Conservation (phyloP, 2,888 invertebrate genomes). For the Drosophila multiciliata region DNA sequence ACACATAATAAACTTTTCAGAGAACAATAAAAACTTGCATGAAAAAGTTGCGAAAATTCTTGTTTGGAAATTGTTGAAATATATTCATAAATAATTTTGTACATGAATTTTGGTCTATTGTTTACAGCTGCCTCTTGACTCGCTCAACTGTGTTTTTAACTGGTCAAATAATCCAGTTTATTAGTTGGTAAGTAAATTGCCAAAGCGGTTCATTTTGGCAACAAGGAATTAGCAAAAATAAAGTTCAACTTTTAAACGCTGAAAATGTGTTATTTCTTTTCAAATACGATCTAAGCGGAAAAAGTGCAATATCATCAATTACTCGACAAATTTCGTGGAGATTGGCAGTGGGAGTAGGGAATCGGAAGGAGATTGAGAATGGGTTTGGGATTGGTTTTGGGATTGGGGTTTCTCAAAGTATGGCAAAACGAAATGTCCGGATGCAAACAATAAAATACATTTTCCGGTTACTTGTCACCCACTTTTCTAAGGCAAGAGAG, state of each 20-base stretch:
- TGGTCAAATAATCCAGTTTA: background rate
- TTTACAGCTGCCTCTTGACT: background rate
- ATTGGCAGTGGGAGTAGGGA: slow-evolving; percentile 4
- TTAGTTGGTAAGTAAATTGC: background rate
- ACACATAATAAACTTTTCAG: background rate
- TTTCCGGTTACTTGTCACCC: slow-evolving; percentile 84
- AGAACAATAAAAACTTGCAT: background rate
- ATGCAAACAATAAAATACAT: slow-evolving; percentile 84
- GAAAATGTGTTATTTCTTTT: background rate
- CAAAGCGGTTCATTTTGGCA: background rate
- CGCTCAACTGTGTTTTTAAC: background rate
- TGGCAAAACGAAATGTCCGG: slow-evolving; percentile 75
- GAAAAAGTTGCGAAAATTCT: background rate
- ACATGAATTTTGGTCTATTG: too few relatives aligned
- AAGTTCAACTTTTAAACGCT: background rate
- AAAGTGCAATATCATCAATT: slow-evolving; percentile 81
- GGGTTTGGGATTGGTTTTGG: background rate
- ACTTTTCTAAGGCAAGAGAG: slow-evolving; percentile 56
- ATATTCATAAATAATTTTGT: background rate
- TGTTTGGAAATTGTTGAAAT: background rate
- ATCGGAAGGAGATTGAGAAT: background rate
- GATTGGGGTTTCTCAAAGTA: background rate
- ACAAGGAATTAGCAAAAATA: background rate
- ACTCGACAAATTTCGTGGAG: slow-evolving; percentile 76
- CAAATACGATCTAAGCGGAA: slow-evolving; percentile 32